Percentiles rank a stretch among this genome's conserved stretches.
Conservation (phyloP, 2,113 vertebrate species). For the Thamnaconus septentrionalis region DNA sequence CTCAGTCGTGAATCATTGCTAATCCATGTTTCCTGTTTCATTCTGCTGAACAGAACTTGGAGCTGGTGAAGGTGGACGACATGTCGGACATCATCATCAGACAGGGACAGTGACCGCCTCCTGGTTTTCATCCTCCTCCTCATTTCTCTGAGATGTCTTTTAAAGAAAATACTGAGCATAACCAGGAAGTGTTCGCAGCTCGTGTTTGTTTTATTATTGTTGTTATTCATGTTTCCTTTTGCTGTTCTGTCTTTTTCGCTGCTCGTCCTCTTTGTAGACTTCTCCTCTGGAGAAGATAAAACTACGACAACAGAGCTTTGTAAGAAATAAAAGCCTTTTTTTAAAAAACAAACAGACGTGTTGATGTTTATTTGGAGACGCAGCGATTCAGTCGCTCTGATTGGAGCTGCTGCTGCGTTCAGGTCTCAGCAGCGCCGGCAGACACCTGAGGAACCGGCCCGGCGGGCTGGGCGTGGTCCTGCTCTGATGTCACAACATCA, state of each 20-base stretch:
- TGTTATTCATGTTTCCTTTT: too few relatives aligned
- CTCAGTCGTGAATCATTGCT: too few relatives aligned
- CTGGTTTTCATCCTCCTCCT: neutral
- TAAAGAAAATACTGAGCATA: neutral
- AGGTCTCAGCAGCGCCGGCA: too few relatives aligned
- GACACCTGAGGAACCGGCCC: too few relatives aligned
- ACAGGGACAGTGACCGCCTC: constrained; percentile 69
- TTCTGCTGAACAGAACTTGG: constrained; percentile 70
- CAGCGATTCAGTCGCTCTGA: too few relatives aligned
- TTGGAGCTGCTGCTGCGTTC: too few relatives aligned
- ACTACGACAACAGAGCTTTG: constrained; percentile 31
- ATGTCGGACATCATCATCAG: constrained; percentile 81
- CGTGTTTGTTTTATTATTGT: constrained; percentile 3
- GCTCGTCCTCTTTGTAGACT: too few relatives aligned
- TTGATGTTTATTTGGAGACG: too few relatives aligned
- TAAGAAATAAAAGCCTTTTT: constrained; percentile 52
- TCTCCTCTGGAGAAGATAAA: too few relatives aligned
- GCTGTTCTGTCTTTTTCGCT: too few relatives aligned
- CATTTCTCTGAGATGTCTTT: neutral
- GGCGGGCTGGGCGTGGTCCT: too few relatives aligned
- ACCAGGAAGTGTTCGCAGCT: neutral
- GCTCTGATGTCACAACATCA: too few relatives aligned
- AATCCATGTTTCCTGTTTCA: neutral
- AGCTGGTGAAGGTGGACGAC: constrained; percentile 77
- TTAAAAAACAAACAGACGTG: neutral